Evolutionary conservation across 2,888 invertebrate species (phyloP), one percentile per base, ranked within the genome.

Genomic region (Drosophila aldrichi): DNA sequence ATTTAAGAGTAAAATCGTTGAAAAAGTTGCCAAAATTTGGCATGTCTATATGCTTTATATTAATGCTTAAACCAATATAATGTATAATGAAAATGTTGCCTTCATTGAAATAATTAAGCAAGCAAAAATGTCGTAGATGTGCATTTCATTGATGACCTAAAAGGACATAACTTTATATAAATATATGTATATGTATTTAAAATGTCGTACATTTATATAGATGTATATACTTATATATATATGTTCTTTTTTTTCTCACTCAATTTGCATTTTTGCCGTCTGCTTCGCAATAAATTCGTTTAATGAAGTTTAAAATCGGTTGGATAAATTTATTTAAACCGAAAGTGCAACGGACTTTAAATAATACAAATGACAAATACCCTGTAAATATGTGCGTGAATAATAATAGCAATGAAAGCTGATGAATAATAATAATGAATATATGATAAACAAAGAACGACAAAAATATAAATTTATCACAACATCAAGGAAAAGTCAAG

Each of bases 51-150:
- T 32, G 29, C 29, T 12, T 2, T 36, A 32, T 52, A 22, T 36
- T 22, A 16, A 16, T 22, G 36, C 54, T 40, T 54, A 40, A 22
- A 40, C 9, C 25, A 22, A 54, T 54, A 25, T 22, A 36, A 20
- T 34, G 14, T 62, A 43, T 57, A 62, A 59, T 71, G 46, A 65
- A 71, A 70, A 70, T 75, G 69, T 55, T 75, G 71, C 67, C 68
- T 65, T 76, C 65, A 77, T 86, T 88, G 81, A 82, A 86, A 83
- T 82, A 88, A 88, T 88, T 88, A 77, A 88, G 71, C 58, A 70
- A 51, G 70, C 58, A 58, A 70, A 74, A 82, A 69, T 75, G 52
- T 70, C 68, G 71, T 70, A 74, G 69, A 66, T 82, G 81, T 20
- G 61, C 69, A 66, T 69, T 85, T 80, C 61, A 81, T 76, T 88